Conservation (phyloP, 2,888 invertebrate species). For the Oegoconia quadripuncta region DNA sequence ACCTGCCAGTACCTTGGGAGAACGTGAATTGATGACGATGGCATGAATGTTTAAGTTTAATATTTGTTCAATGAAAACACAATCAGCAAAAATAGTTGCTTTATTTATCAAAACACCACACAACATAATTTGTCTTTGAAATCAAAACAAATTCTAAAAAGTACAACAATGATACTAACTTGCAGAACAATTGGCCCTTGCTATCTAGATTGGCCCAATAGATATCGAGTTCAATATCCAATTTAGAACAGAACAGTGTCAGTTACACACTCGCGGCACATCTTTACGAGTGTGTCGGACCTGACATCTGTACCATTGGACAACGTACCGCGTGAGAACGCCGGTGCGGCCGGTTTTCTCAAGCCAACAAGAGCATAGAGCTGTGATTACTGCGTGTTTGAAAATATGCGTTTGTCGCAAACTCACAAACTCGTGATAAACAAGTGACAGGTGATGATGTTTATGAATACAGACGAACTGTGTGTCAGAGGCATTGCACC, state of each 20-base stretch:
- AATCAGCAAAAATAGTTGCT: no score
- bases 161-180: background rate
- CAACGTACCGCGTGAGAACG: slow-evolving; percentile 54
- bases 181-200: slow-evolving; percentile 4
- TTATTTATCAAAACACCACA: no score
- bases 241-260: slow-evolving; percentile 15
- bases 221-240: slow-evolving; percentile 13
- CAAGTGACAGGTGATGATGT: slow-evolving; percentile 2
- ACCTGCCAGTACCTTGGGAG: no score
- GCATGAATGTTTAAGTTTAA: no score
- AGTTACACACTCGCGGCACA: slow-evolving; percentile 12
- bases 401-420: slow-evolving; percentile 51
- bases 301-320: slow-evolving; percentile 41
- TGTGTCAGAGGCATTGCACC: slow-evolving; percentile 7
- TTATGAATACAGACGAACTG: slow-evolving; percentile 4
- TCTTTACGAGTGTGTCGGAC: slow-evolving; percentile 14
- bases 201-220: slow-evolving; percentile 8
- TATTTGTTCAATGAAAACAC: no score
- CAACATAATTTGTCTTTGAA: no score
- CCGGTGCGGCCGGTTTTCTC: slow-evolving; percentile 49
- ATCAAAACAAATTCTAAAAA: no score
- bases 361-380: slow-evolving; percentile 40
- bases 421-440: slow-evolving; percentile 30
- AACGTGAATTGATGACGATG: no score
- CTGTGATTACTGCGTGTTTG: slow-evolving; percentile 54